These are phyloP conservation scores for Yponomeuta cagnagella DNA, from an alignment of 2,888 invertebrate genomes.

Conservation along the genomic window DNA sequence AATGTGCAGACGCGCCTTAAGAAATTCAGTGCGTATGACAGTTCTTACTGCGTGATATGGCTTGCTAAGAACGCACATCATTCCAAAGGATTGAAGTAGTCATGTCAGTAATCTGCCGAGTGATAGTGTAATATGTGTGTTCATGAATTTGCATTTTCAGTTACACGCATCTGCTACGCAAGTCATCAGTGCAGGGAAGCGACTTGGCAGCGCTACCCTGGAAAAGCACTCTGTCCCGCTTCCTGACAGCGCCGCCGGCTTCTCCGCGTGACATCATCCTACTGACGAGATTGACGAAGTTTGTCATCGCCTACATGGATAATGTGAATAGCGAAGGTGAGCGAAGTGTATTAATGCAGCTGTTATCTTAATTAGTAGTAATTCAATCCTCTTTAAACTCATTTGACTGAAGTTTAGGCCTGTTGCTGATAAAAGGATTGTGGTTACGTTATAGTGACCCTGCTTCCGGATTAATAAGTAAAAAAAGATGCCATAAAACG, in stretches of 20 bases:
- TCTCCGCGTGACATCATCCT: conserved; percentile 78
- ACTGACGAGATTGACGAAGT: conserved; percentile 63
- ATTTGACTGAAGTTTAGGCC: too few species aligned
- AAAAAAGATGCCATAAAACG: too few species aligned
- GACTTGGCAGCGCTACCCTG: conserved; percentile 73
- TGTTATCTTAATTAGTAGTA: too few species aligned
- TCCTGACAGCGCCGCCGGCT: conserved; percentile 78
- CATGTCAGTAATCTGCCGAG: not conserved
- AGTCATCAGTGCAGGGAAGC: conserved; percentile 36
- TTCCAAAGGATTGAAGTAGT: not conserved
- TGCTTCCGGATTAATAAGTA: too few species aligned
- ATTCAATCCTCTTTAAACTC: too few species aligned
- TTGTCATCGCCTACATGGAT: conserved; percentile 52
- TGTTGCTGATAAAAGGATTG: too few species aligned
- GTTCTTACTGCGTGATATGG: not conserved
- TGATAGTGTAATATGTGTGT: not conserved
- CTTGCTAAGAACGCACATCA: not conserved
- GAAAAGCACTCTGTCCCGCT: conserved; percentile 77
- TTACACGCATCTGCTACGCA: conserved; percentile 54
- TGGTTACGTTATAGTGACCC: too few species aligned
- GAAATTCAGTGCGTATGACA: too few species aligned
- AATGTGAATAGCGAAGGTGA: conserved; percentile 46
- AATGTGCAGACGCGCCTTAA: too few species aligned
- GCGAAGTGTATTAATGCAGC: conserved; percentile 13
- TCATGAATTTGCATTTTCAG: conserved; percentile 35